These are phyloP conservation scores for Drosophila lini DNA, from an alignment of 1,140 invertebrate species.

Conservation along the genomic window DNA sequence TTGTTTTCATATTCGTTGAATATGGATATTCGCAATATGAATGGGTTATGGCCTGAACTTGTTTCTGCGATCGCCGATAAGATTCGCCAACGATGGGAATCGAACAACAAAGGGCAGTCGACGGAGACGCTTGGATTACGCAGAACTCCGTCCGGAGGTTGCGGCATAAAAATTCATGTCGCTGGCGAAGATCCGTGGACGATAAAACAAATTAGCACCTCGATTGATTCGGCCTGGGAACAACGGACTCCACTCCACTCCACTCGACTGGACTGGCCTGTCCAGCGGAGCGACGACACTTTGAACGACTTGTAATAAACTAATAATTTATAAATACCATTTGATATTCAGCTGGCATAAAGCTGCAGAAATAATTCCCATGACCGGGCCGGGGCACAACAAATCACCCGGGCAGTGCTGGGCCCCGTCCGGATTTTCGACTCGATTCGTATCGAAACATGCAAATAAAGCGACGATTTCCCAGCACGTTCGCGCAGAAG, in stretches of 20 bases:
- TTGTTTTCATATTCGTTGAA: constrained; percentile 42
- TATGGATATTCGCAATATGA: constrained; percentile 51
- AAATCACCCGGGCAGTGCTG: constrained; percentile 26
- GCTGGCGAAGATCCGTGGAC: constrained; percentile 43
- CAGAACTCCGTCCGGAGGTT: constrained; percentile 23
- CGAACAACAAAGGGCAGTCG: constrained; percentile 25
- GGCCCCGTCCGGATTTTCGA: constrained; percentile 34
- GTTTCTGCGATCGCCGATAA: constrained; percentile 44
- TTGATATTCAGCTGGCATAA: constrained; percentile 74
- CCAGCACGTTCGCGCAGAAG: constrained; percentile 66
- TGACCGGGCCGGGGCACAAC: constrained; percentile 57
- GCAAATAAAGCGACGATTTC: constrained; percentile 69
- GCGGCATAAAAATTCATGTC: constrained; percentile 55
- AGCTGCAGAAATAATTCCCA: constrained; percentile 77
- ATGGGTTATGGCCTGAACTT: constrained; percentile 26
- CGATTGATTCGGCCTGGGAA: constrained; percentile 29
- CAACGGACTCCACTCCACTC: neutral
- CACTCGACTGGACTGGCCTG: neutral
- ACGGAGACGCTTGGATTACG: constrained; percentile 13
- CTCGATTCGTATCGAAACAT: constrained; percentile 49
- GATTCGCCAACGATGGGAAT: constrained; percentile 35
- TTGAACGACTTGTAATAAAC: constrained; percentile 72
- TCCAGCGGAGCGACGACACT: constrained; percentile 5
- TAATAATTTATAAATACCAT: constrained; percentile 72
- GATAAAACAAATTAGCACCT: constrained; percentile 70